Base-by-base conservation (phyloP, 2,888 invertebrate genomes). In the Syritta pipiens region DNA sequence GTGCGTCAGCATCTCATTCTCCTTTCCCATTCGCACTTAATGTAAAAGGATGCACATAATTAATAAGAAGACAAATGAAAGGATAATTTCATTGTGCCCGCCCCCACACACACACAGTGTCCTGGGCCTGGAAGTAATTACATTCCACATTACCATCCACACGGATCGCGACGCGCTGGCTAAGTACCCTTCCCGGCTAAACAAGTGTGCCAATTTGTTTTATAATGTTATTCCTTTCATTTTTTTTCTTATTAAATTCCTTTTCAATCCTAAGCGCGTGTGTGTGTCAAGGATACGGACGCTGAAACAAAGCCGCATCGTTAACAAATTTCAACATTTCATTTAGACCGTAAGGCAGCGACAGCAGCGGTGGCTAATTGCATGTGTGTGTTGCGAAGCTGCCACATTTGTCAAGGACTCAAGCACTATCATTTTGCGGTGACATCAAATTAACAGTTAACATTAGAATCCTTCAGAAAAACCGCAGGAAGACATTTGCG, bases 51-150 rank as follows among this genome's bases (percentile, higher is more conserved):
- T 79, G 79, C 79, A 62, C 57, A 79, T 74, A 79, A 79, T 79
- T 79, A 79, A 79, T 74, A 79, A 60, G 62, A 62, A 72, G 79
- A 79, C 79, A 79, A 79, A 74, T 79, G 79, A 79, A 68, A 79
- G 79, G 79, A 79, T 79, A 79, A 79, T 74, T 79, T 79, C 79
- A 79, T 79, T 79, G 67, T 44, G 63, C 30, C 57, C 79, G 42
- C 74, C 77, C 46, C 57, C 51, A 55, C 42, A n/a, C n/a, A n/a
- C n/a, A n/a, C n/a, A n/a, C n/a, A n/a, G n/a, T n/a, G 42, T 14
- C 57, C 26, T 72, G 20, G 22, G 20, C 48, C 42, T 32, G 42
- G 49, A 63, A 71, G 71, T 77, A 79, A 79, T 79, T 79, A 74
- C 42, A 24, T 79, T 79, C 60, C 67, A 67, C 55, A 67, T 67